These are phyloP conservation scores for Homalodisca vitripennis DNA, from an alignment of 1,140 invertebrate genomes.

Conservation along the genomic window DNA sequence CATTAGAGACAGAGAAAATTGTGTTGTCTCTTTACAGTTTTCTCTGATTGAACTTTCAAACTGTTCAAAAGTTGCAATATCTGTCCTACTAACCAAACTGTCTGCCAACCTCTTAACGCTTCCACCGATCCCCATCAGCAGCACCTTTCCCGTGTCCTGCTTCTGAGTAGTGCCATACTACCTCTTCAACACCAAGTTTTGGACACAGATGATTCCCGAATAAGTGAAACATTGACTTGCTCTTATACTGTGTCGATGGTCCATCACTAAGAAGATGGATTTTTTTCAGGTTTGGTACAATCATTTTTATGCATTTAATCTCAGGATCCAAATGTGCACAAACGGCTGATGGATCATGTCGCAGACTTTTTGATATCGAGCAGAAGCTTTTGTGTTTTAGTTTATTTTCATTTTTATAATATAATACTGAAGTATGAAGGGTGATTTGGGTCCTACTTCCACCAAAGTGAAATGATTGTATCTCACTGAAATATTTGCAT, in stretches of 20 bases:
- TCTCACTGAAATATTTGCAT: constrained; percentile 31
- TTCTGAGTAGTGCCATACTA: constrained; percentile 38
- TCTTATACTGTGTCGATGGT: constrained; percentile 22
- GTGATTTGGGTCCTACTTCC: constrained; percentile 28
- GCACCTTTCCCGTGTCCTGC: constrained; percentile 40
- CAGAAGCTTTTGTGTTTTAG: constrained; percentile 43
- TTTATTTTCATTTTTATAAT: constrained; percentile 25
- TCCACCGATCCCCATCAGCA: constrained; percentile 41
- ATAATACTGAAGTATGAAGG: constrained; percentile 31
- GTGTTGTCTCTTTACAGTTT: constrained; percentile 14
- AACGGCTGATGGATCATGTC: constrained; percentile 43
- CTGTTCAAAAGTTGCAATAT: constrained; percentile 33
- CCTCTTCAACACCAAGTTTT: constrained; percentile 27
- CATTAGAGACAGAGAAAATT: constrained; percentile 25
- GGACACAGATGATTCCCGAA: constrained; percentile 30
- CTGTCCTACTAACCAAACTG: constrained; percentile 33
- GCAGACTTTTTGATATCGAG: constrained; percentile 45
- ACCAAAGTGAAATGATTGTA: constrained; percentile 35
- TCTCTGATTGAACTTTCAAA: constrained; percentile 23
- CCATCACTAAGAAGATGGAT: constrained; percentile 28
- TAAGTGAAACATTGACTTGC: constrained; percentile 37
- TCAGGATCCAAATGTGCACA: constrained; percentile 46
- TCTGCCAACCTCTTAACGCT: constrained; percentile 38
- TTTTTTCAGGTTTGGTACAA: constrained; percentile 31
- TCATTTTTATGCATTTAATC: constrained; percentile 40